Base-by-base conservation (phyloP, 1,140 invertebrate species). In the Pollicipes pollicipes region DNA sequence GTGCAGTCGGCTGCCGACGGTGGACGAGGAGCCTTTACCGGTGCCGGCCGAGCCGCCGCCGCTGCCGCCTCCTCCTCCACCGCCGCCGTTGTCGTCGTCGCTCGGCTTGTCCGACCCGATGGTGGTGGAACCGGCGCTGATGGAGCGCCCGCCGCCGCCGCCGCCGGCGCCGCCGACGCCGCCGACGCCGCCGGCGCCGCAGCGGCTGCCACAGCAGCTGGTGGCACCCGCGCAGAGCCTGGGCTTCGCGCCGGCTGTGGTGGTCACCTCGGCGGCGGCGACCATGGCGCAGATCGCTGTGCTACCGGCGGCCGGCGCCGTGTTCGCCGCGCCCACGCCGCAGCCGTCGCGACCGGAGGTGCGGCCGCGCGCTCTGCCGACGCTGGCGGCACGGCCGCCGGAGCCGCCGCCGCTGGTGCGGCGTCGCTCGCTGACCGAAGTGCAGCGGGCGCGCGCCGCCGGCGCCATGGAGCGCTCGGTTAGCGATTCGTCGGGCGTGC, bases 91-190 rank as follows among this genome's bases (percentile, higher is more conserved):
- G 30, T 74, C 70, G 24, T 70, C 71, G 35, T 45, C 66, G 10
- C 35, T 32, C 26, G 30, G 68, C n/a, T 71, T 72, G 17, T 73
- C 73, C 45, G 69, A 70, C n/a, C 70, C n/a, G n/a, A 58, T 58
- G 45, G 13, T 58, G 6, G 45, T 58, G 45, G 45, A 58, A 21
- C 45, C 45, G 10, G 21, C 70, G n/a, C 70, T 74, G 67, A 27
- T 58, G 26, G 70, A 72, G 24, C 75, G 76, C 71, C 75, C 75
- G 29, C 64, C 74, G 37, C 76, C 75, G 13, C 73, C 75, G 21
- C 74, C 76, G 66, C 73, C 71, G 30, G 30, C 74, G 21, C 69
- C 76, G 0, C 74, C 75, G 0, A 74, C 77, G 26, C 76, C 37
- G 64, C 68, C 70, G 24, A 77, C 28, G 77, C 77, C 37, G 16